Percentiles rank a stretch among this genome's conserved stretches.
Conservation (phyloP, 2,797 vertebrate genomes). For the Glyptemys insculpta region DNA sequence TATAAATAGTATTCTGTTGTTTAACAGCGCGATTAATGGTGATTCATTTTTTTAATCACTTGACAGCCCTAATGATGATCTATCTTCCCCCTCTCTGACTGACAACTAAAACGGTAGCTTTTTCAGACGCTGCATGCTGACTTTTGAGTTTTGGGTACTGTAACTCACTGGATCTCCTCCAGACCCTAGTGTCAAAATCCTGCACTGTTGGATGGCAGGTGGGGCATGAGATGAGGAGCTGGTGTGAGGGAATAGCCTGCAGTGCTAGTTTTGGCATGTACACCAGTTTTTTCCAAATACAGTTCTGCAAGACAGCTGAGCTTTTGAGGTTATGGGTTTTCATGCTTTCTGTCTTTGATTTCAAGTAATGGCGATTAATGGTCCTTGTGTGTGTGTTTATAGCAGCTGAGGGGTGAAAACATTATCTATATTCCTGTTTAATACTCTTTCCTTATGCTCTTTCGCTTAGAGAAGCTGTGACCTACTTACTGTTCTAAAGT, state of each 20-base stretch:
- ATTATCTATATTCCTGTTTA: background rate
- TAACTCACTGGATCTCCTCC: background rate
- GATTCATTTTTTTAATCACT: no score
- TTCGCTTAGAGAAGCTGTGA: slow-evolving; percentile 68
- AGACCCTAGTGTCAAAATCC: background rate
- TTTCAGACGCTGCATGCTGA: background rate
- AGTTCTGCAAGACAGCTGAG: accelerated
- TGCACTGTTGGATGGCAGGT: background rate
- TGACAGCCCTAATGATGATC: background rate
- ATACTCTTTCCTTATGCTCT: background rate
- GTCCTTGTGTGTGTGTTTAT: background rate
- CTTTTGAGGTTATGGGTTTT: background rate
- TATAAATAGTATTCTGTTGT: no score
- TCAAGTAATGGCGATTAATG: slow-evolving; percentile 8
- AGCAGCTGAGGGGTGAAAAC: background rate
- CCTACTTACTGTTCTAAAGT: slow-evolving; percentile 75
- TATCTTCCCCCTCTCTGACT: background rate
- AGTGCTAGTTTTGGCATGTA: accelerated
- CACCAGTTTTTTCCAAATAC: background rate
- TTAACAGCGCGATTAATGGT: no score
- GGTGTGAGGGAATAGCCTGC: background rate
- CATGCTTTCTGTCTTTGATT: accelerated
- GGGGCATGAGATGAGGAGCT: background rate
- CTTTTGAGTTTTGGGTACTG: background rate
- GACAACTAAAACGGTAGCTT: background rate